Conservation (phyloP, 2,113 vertebrate genomes). For the Puma concolor region DNA sequence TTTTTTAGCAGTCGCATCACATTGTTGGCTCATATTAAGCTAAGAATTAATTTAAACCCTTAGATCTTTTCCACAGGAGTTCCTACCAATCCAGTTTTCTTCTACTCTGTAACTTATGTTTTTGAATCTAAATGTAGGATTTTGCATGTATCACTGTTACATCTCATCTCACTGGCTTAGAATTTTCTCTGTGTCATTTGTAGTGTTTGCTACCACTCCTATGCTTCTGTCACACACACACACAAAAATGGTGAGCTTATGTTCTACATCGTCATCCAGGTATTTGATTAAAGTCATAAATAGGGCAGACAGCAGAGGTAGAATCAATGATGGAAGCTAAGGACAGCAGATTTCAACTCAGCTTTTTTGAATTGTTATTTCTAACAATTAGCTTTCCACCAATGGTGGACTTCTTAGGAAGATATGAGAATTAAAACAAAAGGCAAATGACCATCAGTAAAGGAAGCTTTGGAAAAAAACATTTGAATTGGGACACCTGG, state of each 20-base stretch:
- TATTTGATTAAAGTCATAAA: neutral
- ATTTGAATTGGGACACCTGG: no score
- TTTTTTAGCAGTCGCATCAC: neutral
- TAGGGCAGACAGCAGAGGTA: neutral
- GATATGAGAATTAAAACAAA: neutral
- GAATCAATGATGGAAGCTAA: neutral
- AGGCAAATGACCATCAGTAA: neutral
- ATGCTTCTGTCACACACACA: neutral
- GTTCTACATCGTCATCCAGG: neutral
- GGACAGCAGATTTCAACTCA: neutral
- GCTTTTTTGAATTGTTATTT: conserved; percentile 6
- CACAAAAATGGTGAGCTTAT: neutral
- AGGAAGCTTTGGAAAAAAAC: neutral
- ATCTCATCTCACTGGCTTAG: neutral
- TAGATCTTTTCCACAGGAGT: neutral
- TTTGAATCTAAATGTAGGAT: conserved; percentile 7
- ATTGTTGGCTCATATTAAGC: neutral
- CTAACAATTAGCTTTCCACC: neutral
- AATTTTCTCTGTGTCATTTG: neutral
- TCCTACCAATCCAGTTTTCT: neutral
- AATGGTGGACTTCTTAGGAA: neutral
- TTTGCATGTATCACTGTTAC: neutral
- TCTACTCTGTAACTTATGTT: neutral
- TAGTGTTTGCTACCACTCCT: neutral
- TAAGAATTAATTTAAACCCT: conserved; percentile 25